A percentile compares a stretch with the other conserved stretches of the same genome.
phyloP scores from a whole-genome alignment of 2,888 invertebrate genomes.

The Magallana nippona region DNA sequence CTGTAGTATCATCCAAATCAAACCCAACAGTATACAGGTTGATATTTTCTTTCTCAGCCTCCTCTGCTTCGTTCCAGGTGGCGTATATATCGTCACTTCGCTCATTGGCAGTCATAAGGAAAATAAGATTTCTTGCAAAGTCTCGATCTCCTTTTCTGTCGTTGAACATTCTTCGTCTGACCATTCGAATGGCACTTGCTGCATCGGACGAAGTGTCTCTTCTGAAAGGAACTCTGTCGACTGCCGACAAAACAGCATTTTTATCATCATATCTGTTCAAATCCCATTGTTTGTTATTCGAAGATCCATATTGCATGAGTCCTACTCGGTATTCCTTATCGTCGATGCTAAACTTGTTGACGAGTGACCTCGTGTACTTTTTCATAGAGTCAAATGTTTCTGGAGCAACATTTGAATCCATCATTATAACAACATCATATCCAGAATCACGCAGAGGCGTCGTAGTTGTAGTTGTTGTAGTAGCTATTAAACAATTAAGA shows the following conservation, averaged over 20 bases:
- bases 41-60: conserved; percentile 59
- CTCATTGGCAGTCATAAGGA: conserved; percentile 70
- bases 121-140: conserved; percentile 67
- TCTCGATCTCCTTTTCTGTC: conserved; percentile 67
- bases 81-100: conserved; percentile 55
- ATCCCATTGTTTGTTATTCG: conserved; percentile 47
- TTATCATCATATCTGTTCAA: conserved; percentile 44
- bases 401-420: conserved; percentile 61
- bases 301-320: conserved; percentile 66
- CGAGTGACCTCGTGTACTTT: conserved; percentile 57
- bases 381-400: conserved; percentile 64
- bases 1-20: conserved; percentile 58
- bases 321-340: conserved; percentile 64
- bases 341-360: conserved; percentile 64
- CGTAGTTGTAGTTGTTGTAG: conserved; percentile 40
- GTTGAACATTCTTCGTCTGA: conserved; percentile 66
- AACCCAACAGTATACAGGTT: conserved; percentile 70
- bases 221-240: conserved; percentile 47
- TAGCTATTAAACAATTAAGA: neutral
- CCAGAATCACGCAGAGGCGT: conserved; percentile 51
- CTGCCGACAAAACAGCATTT: conserved; percentile 46
- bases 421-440: conserved; percentile 62
- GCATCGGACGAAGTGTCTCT: conserved; percentile 62
- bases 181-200: conserved; percentile 67
- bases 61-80: conserved; percentile 49